Evolutionary conservation across 2,888 invertebrate species (phyloP).

Genomic region (Hybos culiciformis): DNA sequence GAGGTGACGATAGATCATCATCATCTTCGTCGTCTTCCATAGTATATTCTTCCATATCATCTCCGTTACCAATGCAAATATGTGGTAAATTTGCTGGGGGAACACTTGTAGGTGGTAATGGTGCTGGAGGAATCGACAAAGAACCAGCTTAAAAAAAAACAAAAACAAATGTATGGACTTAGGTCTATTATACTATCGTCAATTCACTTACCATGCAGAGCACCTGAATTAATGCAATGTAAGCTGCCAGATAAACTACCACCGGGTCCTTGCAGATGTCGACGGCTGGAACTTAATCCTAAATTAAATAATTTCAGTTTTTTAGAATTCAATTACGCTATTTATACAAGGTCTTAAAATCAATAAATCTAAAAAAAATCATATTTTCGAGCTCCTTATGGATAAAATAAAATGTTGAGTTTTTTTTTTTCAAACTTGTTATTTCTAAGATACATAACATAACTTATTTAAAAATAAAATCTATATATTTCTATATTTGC

Average conservation of each 20-base stretch:
- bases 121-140: constrained; percentile 35
- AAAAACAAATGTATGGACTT: no score
- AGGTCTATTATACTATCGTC: no score
- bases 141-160: no score
- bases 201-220: no score
- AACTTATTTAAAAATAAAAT: neutral
- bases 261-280: constrained; percentile 34
- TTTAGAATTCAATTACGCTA: neutral
- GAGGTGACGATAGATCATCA: no score
- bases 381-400: no score
- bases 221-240: constrained; percentile 34
- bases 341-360: neutral
- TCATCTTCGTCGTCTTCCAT: constrained; percentile 29
- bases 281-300: constrained; percentile 36
- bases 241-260: constrained; percentile 36
- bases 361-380: neutral
- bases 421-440: neutral
- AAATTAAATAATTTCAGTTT: constrained; percentile 11
- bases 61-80: constrained; percentile 32
- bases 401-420: no score
- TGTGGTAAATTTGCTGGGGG: constrained; percentile 36
- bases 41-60: constrained; percentile 16
- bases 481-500: no score
- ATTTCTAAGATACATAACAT: neutral
- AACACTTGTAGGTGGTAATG: constrained; percentile 34